Conservation (phyloP, 92 coral and sea anemone genomes). For the Heliopora coerulea region DNA sequence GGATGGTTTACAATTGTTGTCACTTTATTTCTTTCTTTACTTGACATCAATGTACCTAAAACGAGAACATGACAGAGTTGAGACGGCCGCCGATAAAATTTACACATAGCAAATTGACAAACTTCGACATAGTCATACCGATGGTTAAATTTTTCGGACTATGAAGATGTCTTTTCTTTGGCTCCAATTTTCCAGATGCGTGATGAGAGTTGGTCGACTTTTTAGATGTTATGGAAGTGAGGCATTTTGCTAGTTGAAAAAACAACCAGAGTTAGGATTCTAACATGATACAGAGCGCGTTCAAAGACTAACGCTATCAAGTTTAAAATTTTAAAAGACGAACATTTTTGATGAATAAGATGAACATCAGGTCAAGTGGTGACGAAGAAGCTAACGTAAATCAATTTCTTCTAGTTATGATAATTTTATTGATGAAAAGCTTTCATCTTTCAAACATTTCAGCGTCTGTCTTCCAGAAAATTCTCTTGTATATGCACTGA, state of each 20-base stretch:
- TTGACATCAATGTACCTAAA: not conserved
- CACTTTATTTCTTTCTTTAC: not conserved
- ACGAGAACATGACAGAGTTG: too few species aligned
- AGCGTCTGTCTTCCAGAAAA: too few species aligned
- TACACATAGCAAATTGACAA: not conserved
- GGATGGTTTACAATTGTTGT: conserved; percentile 13
- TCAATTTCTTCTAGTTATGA: too few species aligned
- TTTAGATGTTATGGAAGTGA: conserved; percentile 15
- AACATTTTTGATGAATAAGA: too few species aligned
- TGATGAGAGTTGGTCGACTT: conserved; percentile 8
- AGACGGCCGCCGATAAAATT: not conserved
- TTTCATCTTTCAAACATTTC: too few species aligned
- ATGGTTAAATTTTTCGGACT: not conserved
- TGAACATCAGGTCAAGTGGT: too few species aligned
- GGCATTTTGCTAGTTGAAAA: conserved; percentile 1
- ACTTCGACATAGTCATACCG: conserved; percentile 4
- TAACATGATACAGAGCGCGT: too few species aligned
- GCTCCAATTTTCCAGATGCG: conserved; percentile 22
- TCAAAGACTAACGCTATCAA: too few species aligned
- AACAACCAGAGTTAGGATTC: not conserved
- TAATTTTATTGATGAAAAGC: too few species aligned
- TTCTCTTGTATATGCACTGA: not conserved
- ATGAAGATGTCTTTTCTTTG: conserved; percentile 10
- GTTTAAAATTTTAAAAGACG: too few species aligned
- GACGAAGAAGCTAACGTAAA: too few species aligned